Base-by-base conservation (phyloP, 2,797 vertebrate genomes). In the Esox lucius region DNA sequence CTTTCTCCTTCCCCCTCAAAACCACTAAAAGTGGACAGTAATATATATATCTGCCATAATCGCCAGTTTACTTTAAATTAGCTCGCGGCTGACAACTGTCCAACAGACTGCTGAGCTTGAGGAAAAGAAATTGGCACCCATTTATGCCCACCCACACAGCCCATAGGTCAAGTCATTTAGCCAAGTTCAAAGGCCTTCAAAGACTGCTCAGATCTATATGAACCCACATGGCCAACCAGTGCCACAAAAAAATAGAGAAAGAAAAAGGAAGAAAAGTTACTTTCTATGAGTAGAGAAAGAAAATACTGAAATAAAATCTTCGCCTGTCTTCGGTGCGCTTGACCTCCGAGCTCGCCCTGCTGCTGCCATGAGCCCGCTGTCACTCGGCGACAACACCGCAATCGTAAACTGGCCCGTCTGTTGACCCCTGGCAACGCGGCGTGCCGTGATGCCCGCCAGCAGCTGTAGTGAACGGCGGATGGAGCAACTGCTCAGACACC, bases 121-220 rank as follows among this genome's bases (percentile, higher is more conserved):
- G 5, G 48, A 24, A 61, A 35, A 39, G 17, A n/a, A 4, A 39
- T 3, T n/a, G 9, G 28, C 61, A 8, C 24, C 16, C 78, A 78
- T 80, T 87, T 82, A 77, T 88, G 87, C 74, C 64, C 24, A 56
- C 53, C 51, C 51, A n/a, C 84, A 86, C 86, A 87, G 87, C 95
- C 92, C 94, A 95, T 93, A 96, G 95, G 96, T 96, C 94, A 96
- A 96, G 94, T 95, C 95, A 96, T 96, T 97, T 95, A 95, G 93
- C 93, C 90, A 94, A 96, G 95, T 96, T 97, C 96, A 98, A 97
- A 99, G 94, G 89, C 93, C 94, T 96, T 97, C 94, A 95, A 96
- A 96, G 95, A 81, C 84, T 84, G 88, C 93, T 97, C 91, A 96
- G 95, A 97, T 97, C 95, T 95, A 95, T 94, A 97, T 94, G 95